Percentiles rank a stretch among this genome's conserved stretches.
phyloP scores from a whole-genome alignment of 2,797 vertebrate genomes.

The Melanogrammus aeglefinus region DNA sequence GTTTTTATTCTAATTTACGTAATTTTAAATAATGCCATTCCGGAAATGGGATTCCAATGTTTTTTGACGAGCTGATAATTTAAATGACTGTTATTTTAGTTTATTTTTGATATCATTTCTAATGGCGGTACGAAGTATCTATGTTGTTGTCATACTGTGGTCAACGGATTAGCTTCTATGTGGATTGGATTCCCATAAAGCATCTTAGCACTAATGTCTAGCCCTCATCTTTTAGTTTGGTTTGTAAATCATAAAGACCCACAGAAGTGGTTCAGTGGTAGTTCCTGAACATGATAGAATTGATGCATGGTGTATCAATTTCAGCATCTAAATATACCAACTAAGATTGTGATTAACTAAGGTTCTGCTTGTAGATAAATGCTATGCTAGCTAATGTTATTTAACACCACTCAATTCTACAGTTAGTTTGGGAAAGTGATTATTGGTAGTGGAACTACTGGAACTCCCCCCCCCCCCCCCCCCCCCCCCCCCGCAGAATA shows the following conservation, averaged over 20 bases:
- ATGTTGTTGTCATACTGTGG: conserved; percentile 75
- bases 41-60: conserved; percentile 50
- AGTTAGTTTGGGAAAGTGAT: background rate
- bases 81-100: conserved; percentile 67
- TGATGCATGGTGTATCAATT: background rate
- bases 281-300: background rate
- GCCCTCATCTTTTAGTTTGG: background rate
- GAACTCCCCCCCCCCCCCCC: no score
- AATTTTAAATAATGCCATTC: conserved; percentile 48
- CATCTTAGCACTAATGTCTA: background rate
- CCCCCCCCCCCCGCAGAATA: background rate
- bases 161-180: conserved; percentile 45
- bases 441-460: background rate
- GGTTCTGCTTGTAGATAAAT: background rate
- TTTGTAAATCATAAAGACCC: background rate
- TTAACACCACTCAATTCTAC: background rate
- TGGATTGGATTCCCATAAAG: background rate
- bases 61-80: conserved; percentile 53
- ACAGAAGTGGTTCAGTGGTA: background rate
- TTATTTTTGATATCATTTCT: conserved; percentile 72
- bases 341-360: background rate
- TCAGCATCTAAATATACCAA: background rate
- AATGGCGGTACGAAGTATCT: conserved; percentile 80
- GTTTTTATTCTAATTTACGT: conserved; percentile 22
- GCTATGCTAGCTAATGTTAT: background rate